Conservation (phyloP, 2,113 vertebrate species). For the Myotis yumanensis region DNA sequence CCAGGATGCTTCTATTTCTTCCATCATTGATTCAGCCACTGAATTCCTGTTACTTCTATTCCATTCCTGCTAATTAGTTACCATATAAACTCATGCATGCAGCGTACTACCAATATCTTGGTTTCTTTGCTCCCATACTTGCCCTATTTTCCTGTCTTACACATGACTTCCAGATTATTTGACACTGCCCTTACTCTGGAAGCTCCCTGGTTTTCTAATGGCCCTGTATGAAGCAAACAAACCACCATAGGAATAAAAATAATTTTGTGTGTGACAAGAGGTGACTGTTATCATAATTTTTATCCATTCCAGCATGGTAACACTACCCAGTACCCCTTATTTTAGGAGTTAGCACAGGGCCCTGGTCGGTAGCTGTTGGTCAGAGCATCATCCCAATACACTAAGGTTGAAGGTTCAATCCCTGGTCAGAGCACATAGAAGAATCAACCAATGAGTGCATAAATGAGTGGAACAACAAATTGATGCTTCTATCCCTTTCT, state of each 20-base stretch:
- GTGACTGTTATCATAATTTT: background rate
- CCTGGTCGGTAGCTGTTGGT: background rate
- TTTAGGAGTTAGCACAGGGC: background rate
- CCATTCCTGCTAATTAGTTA: background rate
- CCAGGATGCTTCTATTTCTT: background rate
- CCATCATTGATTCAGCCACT: background rate
- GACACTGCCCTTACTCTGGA: background rate
- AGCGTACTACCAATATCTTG: background rate
- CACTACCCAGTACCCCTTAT: background rate
- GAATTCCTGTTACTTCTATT: background rate
- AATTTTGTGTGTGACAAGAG: background rate
- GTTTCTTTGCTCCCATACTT: background rate
- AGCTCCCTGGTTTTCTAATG: background rate
- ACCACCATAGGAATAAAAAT: background rate
- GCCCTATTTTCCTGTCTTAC: background rate
- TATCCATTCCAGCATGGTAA: background rate
- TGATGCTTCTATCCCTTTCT: background rate
- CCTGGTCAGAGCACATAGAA: no score
- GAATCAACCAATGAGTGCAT: no score
- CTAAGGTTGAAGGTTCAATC: no score
- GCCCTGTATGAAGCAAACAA: background rate
- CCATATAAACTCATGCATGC: background rate
- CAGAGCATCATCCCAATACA: background rate
- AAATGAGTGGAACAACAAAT: background rate
- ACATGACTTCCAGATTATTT: background rate